These are phyloP conservation scores for Rhynchonycteris naso DNA, from an alignment of 2,797 vertebrate genomes.

Conservation along the genomic window DNA sequence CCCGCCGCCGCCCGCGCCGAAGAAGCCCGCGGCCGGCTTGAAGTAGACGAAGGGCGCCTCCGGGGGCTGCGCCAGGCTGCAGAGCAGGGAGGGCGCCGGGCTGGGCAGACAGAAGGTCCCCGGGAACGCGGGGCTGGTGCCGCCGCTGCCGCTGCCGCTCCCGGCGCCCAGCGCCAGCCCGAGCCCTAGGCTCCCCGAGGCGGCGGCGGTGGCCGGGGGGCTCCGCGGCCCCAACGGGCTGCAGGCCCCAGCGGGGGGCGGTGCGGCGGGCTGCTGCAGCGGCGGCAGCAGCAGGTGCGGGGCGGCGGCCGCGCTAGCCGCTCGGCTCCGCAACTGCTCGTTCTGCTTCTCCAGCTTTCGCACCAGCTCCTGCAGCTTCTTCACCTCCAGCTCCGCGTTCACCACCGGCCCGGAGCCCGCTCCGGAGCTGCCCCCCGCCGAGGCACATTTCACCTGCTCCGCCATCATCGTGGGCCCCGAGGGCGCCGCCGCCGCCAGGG, in stretches of 20 bases:
- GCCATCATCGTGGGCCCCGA: slow-evolving; percentile 91
- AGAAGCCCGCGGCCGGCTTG: slow-evolving; percentile 86
- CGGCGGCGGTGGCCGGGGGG: slow-evolving; percentile 87
- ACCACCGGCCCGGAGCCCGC: slow-evolving; percentile 82
- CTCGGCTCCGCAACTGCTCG: slow-evolving; percentile 94
- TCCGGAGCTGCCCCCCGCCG: slow-evolving; percentile 84
- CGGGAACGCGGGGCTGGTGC: slow-evolving; percentile 75
- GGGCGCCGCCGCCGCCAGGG: slow-evolving; percentile 89
- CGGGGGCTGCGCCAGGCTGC: slow-evolving; percentile 81
- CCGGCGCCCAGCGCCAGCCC: slow-evolving; percentile 63
- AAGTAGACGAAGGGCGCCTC: slow-evolving; percentile 91
- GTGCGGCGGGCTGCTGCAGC: slow-evolving; percentile 87
- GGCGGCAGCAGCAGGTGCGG: slow-evolving; percentile 88
- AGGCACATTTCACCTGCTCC: slow-evolving; percentile 91
- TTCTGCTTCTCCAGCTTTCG: slow-evolving; percentile 96
- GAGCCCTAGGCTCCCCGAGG: slow-evolving; percentile 59
- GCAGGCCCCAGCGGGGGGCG: slow-evolving; percentile 76
- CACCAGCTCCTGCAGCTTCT: slow-evolving; percentile 97
- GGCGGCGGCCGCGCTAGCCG: slow-evolving; percentile 90
- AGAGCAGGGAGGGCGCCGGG: slow-evolving; percentile 86
- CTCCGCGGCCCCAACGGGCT: slow-evolving; percentile 80
- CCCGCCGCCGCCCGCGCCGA: slow-evolving; percentile 56
- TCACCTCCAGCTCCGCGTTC: slow-evolving; percentile 96
- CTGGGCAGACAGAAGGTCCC: slow-evolving; percentile 84
- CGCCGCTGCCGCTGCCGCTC: not conserved